These are phyloP conservation scores for Oryzias curvinotus DNA, from an alignment of 2,113 vertebrate species.

Conservation along the genomic window DNA sequence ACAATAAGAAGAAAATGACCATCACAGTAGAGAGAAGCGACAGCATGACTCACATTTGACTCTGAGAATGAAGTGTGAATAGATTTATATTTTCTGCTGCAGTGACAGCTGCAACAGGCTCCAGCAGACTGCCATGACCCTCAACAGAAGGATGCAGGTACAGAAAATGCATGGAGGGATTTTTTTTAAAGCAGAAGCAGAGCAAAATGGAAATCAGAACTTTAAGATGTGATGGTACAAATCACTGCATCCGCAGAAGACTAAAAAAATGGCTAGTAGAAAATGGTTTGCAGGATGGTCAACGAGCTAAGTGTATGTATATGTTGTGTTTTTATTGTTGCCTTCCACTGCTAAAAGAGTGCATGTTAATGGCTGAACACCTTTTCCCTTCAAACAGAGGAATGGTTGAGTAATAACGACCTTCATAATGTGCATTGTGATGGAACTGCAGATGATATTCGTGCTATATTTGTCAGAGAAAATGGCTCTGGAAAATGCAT, in stretches of 20 bases:
- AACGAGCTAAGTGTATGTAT: not conserved
- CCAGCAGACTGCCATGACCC: no score
- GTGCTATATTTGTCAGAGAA: slow-evolving; percentile 1
- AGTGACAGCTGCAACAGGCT: no score
- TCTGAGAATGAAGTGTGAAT: not conserved
- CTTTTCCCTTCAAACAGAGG: slow-evolving; percentile 20
- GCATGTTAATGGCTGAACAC: slow-evolving; percentile 9
- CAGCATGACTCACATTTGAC: slow-evolving; percentile 15
- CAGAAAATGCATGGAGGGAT: not conserved
- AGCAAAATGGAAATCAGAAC: not conserved
- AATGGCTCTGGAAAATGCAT: slow-evolving; percentile 3
- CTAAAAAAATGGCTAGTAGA: not conserved
- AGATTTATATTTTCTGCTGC: no score
- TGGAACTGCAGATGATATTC: slow-evolving; percentile 7
- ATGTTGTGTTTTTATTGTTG: not conserved
- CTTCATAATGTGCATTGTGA: slow-evolving; percentile 12
- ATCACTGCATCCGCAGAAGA: not conserved
- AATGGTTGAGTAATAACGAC: slow-evolving; percentile 9
- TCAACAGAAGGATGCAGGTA: no score
- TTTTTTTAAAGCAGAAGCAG: not conserved
- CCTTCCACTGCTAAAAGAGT: not conserved
- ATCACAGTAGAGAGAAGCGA: not conserved
- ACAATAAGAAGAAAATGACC: slow-evolving; percentile 5
- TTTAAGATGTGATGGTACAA: not conserved
- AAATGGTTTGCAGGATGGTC: not conserved